Evolutionary conservation across 2,113 vertebrate genomes (phyloP).

Genomic region (Canis aureus): DNA sequence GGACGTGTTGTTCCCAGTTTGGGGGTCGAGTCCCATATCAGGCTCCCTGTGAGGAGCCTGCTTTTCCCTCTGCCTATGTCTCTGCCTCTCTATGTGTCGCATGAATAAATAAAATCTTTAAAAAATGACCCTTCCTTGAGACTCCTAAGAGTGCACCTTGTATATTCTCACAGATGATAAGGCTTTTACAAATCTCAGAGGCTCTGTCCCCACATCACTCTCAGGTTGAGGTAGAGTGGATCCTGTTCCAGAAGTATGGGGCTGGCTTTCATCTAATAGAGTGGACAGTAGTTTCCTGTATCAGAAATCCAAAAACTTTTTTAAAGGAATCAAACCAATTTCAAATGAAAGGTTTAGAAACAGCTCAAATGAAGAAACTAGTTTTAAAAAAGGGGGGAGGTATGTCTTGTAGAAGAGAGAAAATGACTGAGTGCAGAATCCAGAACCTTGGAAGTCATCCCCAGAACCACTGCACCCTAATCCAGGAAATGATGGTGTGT

Average conservation of each 20-base stretch:
- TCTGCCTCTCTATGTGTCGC: too few species aligned
- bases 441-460: background rate
- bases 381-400: background rate
- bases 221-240: background rate
- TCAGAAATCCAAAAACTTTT: background rate
- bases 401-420: background rate
- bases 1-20: too few species aligned
- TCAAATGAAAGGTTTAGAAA: background rate
- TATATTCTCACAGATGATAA: background rate
- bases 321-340: background rate
- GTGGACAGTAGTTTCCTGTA: too few species aligned
- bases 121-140: background rate
- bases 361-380: background rate
- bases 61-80: too few species aligned
- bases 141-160: background rate
- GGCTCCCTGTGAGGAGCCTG: too few species aligned
- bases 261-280: background rate
- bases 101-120: too few species aligned
- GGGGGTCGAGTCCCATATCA: too few species aligned
- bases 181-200: background rate
- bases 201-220: background rate
- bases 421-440: background rate
- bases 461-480: background rate
- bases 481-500: background rate
- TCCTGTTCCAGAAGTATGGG: background rate